Evolutionary conservation across 1,140 invertebrate species (phyloP).

Genomic region (Cataglyphis hispanica): DNA sequence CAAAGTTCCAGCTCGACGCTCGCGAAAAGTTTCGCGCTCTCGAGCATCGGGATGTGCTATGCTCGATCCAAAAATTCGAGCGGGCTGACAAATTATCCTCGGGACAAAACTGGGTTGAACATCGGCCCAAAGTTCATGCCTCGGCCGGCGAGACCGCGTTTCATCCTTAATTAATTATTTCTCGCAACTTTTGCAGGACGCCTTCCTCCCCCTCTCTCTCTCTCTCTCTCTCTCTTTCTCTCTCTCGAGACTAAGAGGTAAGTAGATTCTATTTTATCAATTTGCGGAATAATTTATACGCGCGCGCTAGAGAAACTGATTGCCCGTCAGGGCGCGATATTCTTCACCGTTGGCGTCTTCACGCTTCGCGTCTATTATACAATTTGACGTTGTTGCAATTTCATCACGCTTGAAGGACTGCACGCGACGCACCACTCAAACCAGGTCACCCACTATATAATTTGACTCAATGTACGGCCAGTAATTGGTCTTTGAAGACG

Average conservation of each 20-base stretch:
- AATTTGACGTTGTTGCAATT: constrained; percentile 30
- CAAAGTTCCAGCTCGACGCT: constrained; percentile 42
- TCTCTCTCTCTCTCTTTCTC: neutral
- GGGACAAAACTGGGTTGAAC: constrained; percentile 67
- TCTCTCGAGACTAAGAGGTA: constrained; percentile 58
- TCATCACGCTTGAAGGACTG: constrained; percentile 25
- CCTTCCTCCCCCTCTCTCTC: neutral
- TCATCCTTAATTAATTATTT: constrained; percentile 75
- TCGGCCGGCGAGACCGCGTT: constrained; percentile 53
- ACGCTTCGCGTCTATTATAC: neutral
- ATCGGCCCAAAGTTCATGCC: constrained; percentile 60
- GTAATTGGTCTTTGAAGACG: constrained; percentile 11
- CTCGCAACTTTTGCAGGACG: constrained; percentile 62
- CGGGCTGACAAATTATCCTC: constrained; percentile 70
- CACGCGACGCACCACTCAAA: constrained; percentile 10
- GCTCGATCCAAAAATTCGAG: constrained; percentile 69
- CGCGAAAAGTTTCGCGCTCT: constrained; percentile 21
- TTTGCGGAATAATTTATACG: constrained; percentile 64
- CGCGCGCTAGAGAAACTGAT: constrained; percentile 40
- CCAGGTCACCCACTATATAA: constrained; percentile 12
- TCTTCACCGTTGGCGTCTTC: constrained; percentile 34
- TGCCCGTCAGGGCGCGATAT: constrained; percentile 27
- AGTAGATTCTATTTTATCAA: constrained; percentile 70
- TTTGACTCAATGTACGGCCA: constrained; percentile 21
- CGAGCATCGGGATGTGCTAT: constrained; percentile 24